phyloP scores from a whole-genome alignment of 1,140 invertebrate species.

The Manduca sexta region DNA sequence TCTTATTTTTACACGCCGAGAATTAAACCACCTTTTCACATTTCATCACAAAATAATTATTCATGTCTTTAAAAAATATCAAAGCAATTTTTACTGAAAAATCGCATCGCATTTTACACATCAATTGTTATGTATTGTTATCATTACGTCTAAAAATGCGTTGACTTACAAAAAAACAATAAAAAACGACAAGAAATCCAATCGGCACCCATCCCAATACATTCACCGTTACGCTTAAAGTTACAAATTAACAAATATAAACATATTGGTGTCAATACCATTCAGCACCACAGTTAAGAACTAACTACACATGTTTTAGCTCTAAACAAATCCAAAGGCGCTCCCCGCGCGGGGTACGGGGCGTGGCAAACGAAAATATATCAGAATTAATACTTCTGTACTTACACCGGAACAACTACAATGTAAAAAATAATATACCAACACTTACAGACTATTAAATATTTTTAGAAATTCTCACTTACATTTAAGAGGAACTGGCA shows the following conservation, averaged over 20 bases:
- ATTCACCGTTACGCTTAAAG: slow-evolving; percentile 30
- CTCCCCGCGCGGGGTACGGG: too few species aligned
- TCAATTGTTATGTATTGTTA: too few species aligned
- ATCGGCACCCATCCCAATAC: slow-evolving; percentile 14
- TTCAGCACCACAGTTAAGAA: slow-evolving; percentile 58
- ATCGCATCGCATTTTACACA: too few species aligned
- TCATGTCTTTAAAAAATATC: too few species aligned
- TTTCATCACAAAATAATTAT: too few species aligned
- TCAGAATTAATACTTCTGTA: slow-evolving; percentile 51
- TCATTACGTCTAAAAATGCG: too few species aligned
- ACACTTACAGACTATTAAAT: slow-evolving; percentile 64
- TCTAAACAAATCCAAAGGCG: too few species aligned
- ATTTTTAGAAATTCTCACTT: slow-evolving; percentile 72
- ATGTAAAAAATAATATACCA: slow-evolving; percentile 62
- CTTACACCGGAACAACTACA: slow-evolving; percentile 38
- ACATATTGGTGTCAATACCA: slow-evolving; percentile 50
- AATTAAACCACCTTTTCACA: too few species aligned
- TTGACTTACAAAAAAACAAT: too few species aligned
- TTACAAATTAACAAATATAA: slow-evolving; percentile 49
- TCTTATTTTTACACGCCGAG: too few species aligned
- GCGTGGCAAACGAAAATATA: slow-evolving; percentile 5
- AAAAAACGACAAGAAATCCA: too few species aligned
- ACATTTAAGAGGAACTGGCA: slow-evolving; percentile 72
- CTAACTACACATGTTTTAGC: slow-evolving; percentile 17
- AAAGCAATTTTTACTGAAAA: too few species aligned